Base-by-base conservation (phyloP, 2,113 vertebrate genomes). In the Pelmatolapia mariae region DNA sequence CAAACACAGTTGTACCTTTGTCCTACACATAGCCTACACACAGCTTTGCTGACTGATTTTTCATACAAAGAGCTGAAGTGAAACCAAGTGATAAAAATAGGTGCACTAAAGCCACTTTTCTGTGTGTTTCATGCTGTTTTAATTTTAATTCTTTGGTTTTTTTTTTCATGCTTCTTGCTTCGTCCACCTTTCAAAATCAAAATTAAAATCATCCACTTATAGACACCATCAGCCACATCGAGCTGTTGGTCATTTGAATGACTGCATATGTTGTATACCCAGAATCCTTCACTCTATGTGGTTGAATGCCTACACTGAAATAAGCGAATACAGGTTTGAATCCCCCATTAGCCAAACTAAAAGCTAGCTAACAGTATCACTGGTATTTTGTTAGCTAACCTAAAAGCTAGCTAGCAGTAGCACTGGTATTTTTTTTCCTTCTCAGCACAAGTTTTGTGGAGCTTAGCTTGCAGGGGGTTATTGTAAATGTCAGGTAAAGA, bases 141-240 rank as follows among this genome's bases (percentile, higher is more conserved):
- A 8, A 68, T 68, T 68, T 22, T 3, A 40, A 68, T 15, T 40
- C 19, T 68, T 24, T 38, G 13, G 1, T 0, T 1, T 16, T 10
- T 22, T n/a, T n/a, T 63, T 68, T 68, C 36, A 68, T 15, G 0
- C 11, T 68, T 68, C 36, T 40, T 68, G 19, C 63, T 68, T 40
- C 0, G 0, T 68, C 0, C 66, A 43, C 38, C 22, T 71, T 43
- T 71, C 38, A 24, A 71, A 24, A 4, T 66, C 0, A 22, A 38
- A 66, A 2, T 63, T 36, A 36, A 40, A 40, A 26, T 10, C 5
- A 24, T 71, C 38, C 2, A 10, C 12, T 4, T 24, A 10, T 24
- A 24, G 36, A 43, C 66, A 71, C 36, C 38, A 43, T 71, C 36
- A 22, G 0, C 36, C 66, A 43, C 12, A 13, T 40, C 36, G 15